Base-by-base conservation (phyloP, 2,888 invertebrate species). In the Metellina segmentata region DNA sequence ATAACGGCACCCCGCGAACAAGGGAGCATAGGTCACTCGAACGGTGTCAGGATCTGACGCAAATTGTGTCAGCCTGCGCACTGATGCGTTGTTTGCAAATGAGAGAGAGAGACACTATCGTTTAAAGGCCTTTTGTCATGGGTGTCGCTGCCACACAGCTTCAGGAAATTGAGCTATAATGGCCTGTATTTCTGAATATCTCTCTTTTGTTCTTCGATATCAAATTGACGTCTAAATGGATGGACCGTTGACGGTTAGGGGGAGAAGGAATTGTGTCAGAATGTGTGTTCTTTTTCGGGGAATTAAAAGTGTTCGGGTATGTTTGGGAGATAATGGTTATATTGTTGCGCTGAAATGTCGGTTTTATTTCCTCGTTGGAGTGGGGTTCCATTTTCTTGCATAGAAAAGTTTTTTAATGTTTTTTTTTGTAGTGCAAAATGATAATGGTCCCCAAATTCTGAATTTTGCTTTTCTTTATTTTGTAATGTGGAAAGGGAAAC, bases 161-260 rank as follows among this genome's bases (percentile, higher is more conserved):
- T 82, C 83, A 83, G 83, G 83, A 83, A 83, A 83, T 83, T 83
- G 83, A 52, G 53, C 72, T n/a, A 83, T 83, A 83, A 83, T 83
- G 53, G 71, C n/a, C 72, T 49, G 16, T 4, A 20, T 72, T 72
- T 70, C 49, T 72, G 72, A 83, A 83, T 72, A 83, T 83, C 19
- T 85, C 74, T 9, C 61, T 77, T 85, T 77, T 75, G 61, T 85
- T 85, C 61, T 85, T 69, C 77, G 75, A 85, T 77, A 61, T 49
- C 61, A n/a, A 61, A 77, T 77, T 85, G 85, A n/a, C 85, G 9
- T 81, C 51, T 49, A 82, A 51, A 82, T 77, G 53, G n/a, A 52
- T 77, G 53, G 75, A 70, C 61, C 70, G 49, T 69, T 69, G n/a
- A 13, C 49, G 77, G 51, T 1, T 77, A 9, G 51, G 51, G 51